Evolutionary conservation across 2,797 vertebrate genomes (phyloP), one percentile per base, ranked within the genome.

Genomic region (Helarctos malayanus): DNA sequence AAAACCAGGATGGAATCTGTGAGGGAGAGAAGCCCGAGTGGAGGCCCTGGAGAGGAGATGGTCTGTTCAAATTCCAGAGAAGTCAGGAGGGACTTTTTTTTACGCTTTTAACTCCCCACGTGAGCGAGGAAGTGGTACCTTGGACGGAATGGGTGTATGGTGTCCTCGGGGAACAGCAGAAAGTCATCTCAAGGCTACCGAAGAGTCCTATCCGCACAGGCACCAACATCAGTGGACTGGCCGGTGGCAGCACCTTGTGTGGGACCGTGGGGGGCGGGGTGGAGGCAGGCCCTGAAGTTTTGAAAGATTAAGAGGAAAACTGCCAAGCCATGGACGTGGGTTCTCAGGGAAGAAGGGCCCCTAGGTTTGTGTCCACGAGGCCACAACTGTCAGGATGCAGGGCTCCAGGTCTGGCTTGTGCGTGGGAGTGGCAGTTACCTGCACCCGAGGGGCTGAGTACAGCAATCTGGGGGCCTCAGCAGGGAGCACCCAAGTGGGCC

Each of bases 11-110:
- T 38, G 41, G n/a, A n/a, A 32, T 6, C 49, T 15, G 10, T n/a
- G 47, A 69, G 38, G n/a, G 71, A 63, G 27, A 95, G 32, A 61
- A 45, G 11, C 2, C 1, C 11, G 7, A 38, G 29, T 27, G 2
- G 41, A 32, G 19, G 32, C 32, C 0, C 0, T 0, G 21, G n/a
- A 7, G 4, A 45, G 32, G 69, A 38, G 52, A 63, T 25, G 6
- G 47, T 11, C 56, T 32, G 2, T 8, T 71, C 38, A 11, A 49
- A 92, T 52, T 29, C 35, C 47, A 35, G 71, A 89, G 56, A 49
- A 27, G 54, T 11, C 35, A 49, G 7, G 21, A 32, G 45, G 47
- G 54, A 45, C 38, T 54, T 1, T n/a, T 91, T 76, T 38, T 38
- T 5, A 78, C 61, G 47, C 10, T 61, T 61, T 78, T 25, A 54